Evolutionary conservation across 2,888 invertebrate species (phyloP), one percentile per base, ranked within the genome.

Genomic region (Ichneumoninae sp.): DNA sequence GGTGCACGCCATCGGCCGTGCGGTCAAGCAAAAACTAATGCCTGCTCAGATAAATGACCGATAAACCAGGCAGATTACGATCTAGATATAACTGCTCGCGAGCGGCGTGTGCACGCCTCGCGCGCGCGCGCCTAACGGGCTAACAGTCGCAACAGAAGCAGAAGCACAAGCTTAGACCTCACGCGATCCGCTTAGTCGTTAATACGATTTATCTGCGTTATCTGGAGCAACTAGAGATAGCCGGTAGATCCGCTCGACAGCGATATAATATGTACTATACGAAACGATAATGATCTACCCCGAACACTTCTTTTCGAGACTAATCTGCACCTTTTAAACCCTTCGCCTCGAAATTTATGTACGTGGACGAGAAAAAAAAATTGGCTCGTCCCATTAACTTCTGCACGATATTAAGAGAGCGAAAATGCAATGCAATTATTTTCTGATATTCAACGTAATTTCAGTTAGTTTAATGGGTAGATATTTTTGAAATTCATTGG

Each of bases 31-130:
- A 93, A 93, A 93, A 93, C 92, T 92, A 93, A 93, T 93, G 93
- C 93, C 92, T 91, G 93, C 91, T 89, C 93, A 93, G 93, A 93
- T 93, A 93, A 93, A 93, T 93, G 92, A 93, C 92, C 92, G 93
- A 93, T 93, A 93, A 93, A 93, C 90, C 90, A 86, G 74, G 86
- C 81, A 89, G 93, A 93, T 93, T 91, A 91, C 86, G 87, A 93
- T 93, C 93, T 92, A 90, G 92, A 93, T 92, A 93, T 89, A 90
- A 89, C 91, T 89, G 89, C 86, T 89, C 89, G 86, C 75, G 83
- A 86, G 87, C 88, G 86, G 71, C 80, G 80, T 50, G 80, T 74
- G 83, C 66, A 68, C 75, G 44, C 69, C 78, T 69, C 76, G 70
- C 62, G 72, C 69, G n/a, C 66, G 52, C 71, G 47, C 71, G 66